phyloP scores from a whole-genome alignment of 2,888 invertebrate species.

The Andrena minutula region DNA sequence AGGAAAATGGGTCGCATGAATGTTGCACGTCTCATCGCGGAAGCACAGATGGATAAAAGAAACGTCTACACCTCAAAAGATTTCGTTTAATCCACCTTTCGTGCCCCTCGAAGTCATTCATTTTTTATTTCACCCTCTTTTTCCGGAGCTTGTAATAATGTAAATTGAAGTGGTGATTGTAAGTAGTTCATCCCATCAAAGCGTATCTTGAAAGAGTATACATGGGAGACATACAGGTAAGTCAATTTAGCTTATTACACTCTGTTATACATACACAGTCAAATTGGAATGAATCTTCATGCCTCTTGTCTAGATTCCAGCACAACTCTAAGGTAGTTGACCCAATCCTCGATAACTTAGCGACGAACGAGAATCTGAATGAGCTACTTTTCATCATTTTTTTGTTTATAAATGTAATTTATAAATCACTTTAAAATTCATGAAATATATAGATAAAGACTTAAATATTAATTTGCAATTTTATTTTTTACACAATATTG shows the following conservation, averaged over 20 bases:
- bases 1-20: neutral
- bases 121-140: neutral
- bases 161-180: neutral
- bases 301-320: no score
- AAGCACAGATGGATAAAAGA: neutral
- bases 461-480: no score
- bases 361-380: no score
- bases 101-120: neutral
- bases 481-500: no score
- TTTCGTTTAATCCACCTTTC: constrained; percentile 5
- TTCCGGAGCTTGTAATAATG: neutral
- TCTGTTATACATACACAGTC: neutral
- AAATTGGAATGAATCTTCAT: no score
- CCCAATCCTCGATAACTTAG: no score
- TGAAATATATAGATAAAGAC: no score
- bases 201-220: neutral
- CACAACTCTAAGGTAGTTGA: no score
- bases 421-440: no score
- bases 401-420: no score
- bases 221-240: neutral
- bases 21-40: constrained; percentile 5
- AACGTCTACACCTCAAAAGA: neutral
- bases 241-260: neutral
- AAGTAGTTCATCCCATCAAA: neutral
- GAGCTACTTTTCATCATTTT: no score